These are phyloP conservation scores for Recurvirostra avosetta DNA, from an alignment of 2,113 vertebrate species.

Conservation along the genomic window DNA sequence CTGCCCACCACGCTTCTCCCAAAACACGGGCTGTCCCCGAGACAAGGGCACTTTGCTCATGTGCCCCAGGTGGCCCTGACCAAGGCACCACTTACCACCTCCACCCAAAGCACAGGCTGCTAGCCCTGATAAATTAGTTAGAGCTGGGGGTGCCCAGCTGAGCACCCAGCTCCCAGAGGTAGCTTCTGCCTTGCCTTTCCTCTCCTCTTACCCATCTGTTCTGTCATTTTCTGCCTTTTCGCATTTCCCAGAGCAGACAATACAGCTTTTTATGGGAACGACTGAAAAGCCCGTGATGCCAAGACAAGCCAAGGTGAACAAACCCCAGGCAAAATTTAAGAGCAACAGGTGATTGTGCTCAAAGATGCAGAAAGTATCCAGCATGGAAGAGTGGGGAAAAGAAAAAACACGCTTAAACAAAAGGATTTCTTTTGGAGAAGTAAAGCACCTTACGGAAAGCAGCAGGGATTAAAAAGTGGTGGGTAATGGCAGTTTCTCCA, in stretches of 20 bases:
- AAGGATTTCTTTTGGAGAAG: neutral
- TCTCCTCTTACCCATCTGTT: neutral
- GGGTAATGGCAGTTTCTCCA: neutral
- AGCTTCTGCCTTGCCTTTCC: neutral
- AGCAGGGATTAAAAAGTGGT: neutral
- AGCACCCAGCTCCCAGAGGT: neutral
- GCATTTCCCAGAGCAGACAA: neutral
- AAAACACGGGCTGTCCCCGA: fast-evolving
- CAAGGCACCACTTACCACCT: fast-evolving
- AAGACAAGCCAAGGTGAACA: neutral
- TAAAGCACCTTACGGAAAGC: neutral
- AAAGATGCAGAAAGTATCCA: neutral
- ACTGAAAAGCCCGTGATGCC: neutral
- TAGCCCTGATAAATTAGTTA: too few relatives aligned
- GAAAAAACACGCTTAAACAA: neutral
- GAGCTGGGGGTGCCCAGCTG: neutral
- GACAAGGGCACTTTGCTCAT: neutral
- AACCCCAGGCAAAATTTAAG: neutral
- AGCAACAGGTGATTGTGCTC: neutral
- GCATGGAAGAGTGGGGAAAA: neutral
- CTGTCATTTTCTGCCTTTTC: neutral
- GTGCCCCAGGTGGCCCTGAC: fast-evolving
- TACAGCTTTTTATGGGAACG: neutral
- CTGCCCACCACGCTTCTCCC: fast-evolving
- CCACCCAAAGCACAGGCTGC: neutral